Percentiles rank a stretch among this genome's conserved stretches.
Conservation (phyloP, 1,140 invertebrate species). For the Caenorhabditis brenneri region DNA sequence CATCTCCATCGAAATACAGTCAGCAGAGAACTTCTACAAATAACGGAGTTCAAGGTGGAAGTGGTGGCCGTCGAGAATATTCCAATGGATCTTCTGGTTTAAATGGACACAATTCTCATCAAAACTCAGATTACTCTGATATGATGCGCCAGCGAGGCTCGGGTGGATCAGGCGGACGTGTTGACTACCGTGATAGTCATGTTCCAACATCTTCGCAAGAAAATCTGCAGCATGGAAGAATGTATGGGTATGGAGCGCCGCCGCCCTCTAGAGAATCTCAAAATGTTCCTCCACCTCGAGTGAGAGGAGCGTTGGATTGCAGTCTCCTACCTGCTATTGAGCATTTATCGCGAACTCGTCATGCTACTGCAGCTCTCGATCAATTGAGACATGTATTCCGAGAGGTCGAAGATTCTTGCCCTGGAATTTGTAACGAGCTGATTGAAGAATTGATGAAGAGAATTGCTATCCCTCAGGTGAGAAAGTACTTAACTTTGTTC, state of each 20-base stretch:
- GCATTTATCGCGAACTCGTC: conserved; percentile 65
- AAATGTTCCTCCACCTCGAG: background rate
- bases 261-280: background rate
- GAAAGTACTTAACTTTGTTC: conserved; percentile 53
- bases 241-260: conserved; percentile 38
- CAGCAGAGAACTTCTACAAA: background rate
- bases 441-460: conserved; percentile 65
- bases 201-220: background rate
- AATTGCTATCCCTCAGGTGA: conserved; percentile 60
- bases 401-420: conserved; percentile 63
- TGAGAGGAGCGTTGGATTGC: conserved; percentile 60
- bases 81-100: background rate
- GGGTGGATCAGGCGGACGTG: background rate
- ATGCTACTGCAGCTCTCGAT: conserved; percentile 62
- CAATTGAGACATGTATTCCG: conserved; percentile 60
- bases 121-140: conserved; percentile 1
- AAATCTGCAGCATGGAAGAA: conserved; percentile 27
- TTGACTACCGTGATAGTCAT: conserved; percentile 8
- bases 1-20: background rate
- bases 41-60: conserved; percentile 20
- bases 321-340: conserved; percentile 67
- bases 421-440: conserved; percentile 68
- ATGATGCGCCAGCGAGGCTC: background rate
- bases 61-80: conserved; percentile 25
- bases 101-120: background rate